Evolutionary conservation across 2,113 vertebrate species (phyloP).

Genomic region (Tupaia chinensis): DNA sequence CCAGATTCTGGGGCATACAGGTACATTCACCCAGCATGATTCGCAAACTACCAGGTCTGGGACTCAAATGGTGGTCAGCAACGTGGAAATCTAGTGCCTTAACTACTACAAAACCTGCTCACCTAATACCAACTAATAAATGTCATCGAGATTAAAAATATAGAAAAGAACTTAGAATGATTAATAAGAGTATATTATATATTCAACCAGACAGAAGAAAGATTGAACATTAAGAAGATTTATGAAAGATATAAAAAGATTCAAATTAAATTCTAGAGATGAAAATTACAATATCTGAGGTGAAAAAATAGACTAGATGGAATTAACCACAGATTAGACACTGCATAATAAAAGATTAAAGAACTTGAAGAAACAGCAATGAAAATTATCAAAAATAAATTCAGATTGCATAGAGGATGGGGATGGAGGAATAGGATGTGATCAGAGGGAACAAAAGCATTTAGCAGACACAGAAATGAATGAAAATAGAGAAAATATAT

Average conservation of each 20-base stretch:
- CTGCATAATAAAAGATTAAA: background rate
- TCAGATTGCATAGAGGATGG: no score
- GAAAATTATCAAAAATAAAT: background rate
- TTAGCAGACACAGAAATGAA: no score
- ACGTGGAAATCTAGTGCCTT: no score
- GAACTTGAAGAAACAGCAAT: background rate
- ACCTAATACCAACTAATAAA: background rate
- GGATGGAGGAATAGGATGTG: no score
- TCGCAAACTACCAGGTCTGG: no score
- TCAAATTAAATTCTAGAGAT: background rate
- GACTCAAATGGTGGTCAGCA: no score
- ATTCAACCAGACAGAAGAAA: background rate
- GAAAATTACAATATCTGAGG: background rate
- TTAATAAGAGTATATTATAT: background rate
- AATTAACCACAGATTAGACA: background rate
- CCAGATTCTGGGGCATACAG: no score
- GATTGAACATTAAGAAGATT: background rate
- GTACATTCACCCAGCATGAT: no score
- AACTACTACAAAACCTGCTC: no score
- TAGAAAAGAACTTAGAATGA: background rate
- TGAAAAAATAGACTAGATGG: background rate
- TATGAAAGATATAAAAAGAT: no score
- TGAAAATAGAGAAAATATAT: no score
- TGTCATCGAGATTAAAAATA: background rate
- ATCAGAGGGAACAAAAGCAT: no score